Conservation (phyloP, 92 coral and sea anemone species). For the Pocillopora grandis region DNA sequence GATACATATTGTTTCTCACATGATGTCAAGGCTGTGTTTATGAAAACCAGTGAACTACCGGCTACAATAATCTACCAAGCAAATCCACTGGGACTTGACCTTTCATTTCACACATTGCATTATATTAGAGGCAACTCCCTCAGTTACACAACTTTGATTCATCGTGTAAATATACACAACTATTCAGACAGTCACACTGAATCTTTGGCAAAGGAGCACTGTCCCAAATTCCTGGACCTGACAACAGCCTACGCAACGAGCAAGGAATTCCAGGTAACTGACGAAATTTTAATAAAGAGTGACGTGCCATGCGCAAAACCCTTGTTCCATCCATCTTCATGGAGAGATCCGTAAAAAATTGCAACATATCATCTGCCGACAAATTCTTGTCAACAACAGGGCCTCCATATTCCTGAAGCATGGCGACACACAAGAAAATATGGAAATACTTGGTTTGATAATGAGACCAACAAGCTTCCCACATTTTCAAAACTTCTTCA, state of each 20-base stretch:
- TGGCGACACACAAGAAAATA: constrained; percentile 94
- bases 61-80: no score
- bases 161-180: constrained; percentile 41
- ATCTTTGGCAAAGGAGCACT: constrained; percentile 94
- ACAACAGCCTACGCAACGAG: constrained; percentile 86
- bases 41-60: no score
- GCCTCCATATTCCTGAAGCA: constrained; percentile 85
- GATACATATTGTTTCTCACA: no score
- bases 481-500: constrained; percentile 90
- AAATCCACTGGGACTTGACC: no score
- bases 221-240: constrained; percentile 99
- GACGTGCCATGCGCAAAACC: constrained; percentile 89
- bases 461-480: constrained; percentile 99
- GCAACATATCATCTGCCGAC: constrained; percentile 90
- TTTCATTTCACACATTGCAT: no score
- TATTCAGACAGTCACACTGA: constrained; percentile 85
- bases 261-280: constrained; percentile 93
- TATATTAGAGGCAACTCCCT: no score
- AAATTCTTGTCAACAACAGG: constrained; percentile 65
- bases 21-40: no score
- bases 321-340: constrained; percentile 94
- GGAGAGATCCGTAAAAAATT: constrained; percentile 89
- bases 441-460: constrained; percentile 98
- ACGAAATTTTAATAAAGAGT: constrained; percentile 86
- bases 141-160: background rate